Conservation (phyloP, 37 sponge, comb jelly and placozoan genomes). For the Lycopodina hypogea region DNA sequence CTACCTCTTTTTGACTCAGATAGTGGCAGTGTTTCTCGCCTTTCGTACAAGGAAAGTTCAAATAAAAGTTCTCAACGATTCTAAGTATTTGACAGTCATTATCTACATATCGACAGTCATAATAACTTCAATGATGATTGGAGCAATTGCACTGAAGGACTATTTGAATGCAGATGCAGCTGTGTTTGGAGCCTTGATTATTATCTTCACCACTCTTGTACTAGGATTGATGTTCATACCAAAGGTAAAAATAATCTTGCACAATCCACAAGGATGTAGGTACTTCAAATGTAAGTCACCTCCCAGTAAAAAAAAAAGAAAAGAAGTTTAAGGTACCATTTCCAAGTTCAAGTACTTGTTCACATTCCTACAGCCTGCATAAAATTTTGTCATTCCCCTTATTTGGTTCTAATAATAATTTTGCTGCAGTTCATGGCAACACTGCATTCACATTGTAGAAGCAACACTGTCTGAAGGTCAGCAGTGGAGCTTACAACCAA, state of each 20-base stretch:
- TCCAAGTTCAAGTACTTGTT: too few relatives aligned
- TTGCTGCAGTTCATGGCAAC: too few relatives aligned
- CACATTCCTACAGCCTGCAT: too few relatives aligned
- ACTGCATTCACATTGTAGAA: too few relatives aligned
- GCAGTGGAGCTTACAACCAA: too few relatives aligned
- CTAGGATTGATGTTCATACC: constrained; percentile 47
- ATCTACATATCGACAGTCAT: constrained; percentile 43
- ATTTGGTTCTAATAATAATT: too few relatives aligned
- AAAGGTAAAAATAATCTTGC: constrained; percentile 49
- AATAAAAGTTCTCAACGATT: constrained; percentile 52
- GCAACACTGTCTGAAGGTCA: too few relatives aligned
- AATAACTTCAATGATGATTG: constrained; percentile 16
- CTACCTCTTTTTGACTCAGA: constrained; percentile 24
- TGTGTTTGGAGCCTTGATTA: constrained; percentile 15
- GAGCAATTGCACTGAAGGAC: constrained; percentile 12
- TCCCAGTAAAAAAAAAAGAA: too few relatives aligned
- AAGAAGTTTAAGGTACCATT: too few relatives aligned
- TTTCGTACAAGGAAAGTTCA: constrained; percentile 53
- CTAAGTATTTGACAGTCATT: constrained; percentile 45
- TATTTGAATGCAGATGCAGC: constrained; percentile 38
- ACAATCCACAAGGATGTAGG: too few relatives aligned
- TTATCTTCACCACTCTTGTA: constrained; percentile 26
- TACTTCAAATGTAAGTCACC: too few relatives aligned
- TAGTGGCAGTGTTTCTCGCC: constrained; percentile 43
- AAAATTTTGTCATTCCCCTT: too few relatives aligned